Base-by-base conservation (phyloP, 2,797 vertebrate genomes). In the Hylomyscus alleni region DNA sequence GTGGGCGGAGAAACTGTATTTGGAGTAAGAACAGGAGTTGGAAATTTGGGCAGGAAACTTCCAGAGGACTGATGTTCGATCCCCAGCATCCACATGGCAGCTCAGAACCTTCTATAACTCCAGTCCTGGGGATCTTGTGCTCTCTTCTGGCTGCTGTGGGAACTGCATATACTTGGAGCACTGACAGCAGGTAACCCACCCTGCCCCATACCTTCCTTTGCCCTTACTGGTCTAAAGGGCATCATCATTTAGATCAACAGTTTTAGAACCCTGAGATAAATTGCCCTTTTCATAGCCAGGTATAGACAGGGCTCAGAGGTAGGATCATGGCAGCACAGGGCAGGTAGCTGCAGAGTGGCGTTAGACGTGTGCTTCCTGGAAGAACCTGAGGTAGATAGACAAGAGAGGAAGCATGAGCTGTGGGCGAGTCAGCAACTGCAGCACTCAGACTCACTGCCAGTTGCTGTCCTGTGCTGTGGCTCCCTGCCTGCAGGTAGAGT, bases 381-480 rank as follows among this genome's bases (percentile, higher is more conserved):
- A 52, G 11, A 20, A 40, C n/a, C 84, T 37, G 54, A 2, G 7
- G 34, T 37, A 17, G 73, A 13, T 4, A n/a, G 67, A 13, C 3
- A 26, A 2, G 14, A 10, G 3, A 47, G 65, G 86, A 88, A 81
- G 86, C 56, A 6, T 60, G 40, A 26, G 13, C 73, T 24, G 2
- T 24, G 24, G 58, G 9, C 34, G 40, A 56, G 40, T 29, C 20
- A 44, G n/a, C 13, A 3, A 7, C 29, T 81, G 58, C n/a, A 31
- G 44, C 72, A n/a, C 22, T 15, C 65, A 11, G 6, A 34, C 44
- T 14, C 4, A 1, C 0, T 52, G 12, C 77, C 34, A 0, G 0
- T 54, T 26, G 2, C 0, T 20, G 19, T 20, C 3, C 0, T 44
- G n/a, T 24, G 34, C 69, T 10, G 0, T 8, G 19, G 56, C 75